These are phyloP conservation scores for Sturmia bella DNA, from an alignment of 2,888 invertebrate genomes.

Conservation along the genomic window DNA sequence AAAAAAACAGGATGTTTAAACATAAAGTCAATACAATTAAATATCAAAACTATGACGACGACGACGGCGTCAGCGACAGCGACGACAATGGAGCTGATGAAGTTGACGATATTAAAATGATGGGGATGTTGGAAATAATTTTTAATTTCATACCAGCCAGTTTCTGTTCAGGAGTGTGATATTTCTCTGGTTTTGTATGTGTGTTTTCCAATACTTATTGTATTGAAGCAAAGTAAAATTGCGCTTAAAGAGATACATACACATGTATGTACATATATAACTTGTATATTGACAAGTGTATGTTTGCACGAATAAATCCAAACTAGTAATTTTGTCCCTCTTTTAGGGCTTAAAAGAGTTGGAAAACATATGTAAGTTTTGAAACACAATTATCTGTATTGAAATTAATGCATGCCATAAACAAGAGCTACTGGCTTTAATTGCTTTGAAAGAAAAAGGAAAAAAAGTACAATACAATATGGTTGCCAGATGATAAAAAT, in stretches of 20 bases:
- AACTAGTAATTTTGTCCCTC: slow-evolving; percentile 2
- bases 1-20: slow-evolving; percentile 59
- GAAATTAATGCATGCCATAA: slow-evolving; percentile 54
- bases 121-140: slow-evolving; percentile 58
- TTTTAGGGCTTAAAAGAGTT: slow-evolving; percentile 13
- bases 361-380: slow-evolving; percentile 35
- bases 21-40: slow-evolving; percentile 61
- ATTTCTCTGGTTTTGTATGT: slow-evolving; percentile 13
- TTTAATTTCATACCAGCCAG: slow-evolving; percentile 44
- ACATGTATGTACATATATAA: slow-evolving; percentile 1
- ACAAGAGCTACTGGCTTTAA: slow-evolving; percentile 63
- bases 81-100: slow-evolving; percentile 28
- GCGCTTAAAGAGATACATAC: neutral
- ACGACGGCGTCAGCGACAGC: neutral
- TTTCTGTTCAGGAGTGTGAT: slow-evolving; percentile 26
- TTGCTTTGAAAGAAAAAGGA: slow-evolving; percentile 9
- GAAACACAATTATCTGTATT: slow-evolving; percentile 46
- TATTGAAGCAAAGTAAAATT: too few species aligned
- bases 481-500: neutral
- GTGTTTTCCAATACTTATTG: too few species aligned
- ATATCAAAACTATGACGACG: slow-evolving; percentile 47
- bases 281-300: slow-evolving; percentile 13
- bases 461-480: too few species aligned
- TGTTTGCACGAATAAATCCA: slow-evolving; percentile 12
- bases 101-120: slow-evolving; percentile 60